Base-by-base conservation (phyloP, 2,113 vertebrate genomes). In the Corvus hawaiiensis region DNA sequence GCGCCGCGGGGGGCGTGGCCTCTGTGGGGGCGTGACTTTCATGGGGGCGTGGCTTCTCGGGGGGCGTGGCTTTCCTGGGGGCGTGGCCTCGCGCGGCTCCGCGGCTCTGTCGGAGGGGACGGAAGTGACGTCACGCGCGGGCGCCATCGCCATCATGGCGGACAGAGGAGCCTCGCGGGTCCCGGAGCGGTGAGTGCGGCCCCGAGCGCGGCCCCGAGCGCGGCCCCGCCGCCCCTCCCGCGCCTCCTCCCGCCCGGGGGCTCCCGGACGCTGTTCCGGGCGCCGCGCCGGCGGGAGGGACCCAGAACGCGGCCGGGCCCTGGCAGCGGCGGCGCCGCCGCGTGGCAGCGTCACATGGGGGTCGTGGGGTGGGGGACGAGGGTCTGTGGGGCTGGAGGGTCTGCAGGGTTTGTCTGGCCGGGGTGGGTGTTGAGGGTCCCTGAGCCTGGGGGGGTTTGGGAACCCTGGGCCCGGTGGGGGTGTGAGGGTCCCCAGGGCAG, bases 141-240 rank as follows among this genome's bases (percentile, higher is more conserved):
- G 21, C 24, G 66, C 19, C 10, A 3, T 18, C 26, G 72, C 39
- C 88, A 21, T 44, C 63, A 97, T 95, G 94, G 77, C 14, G 87
- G 79, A 69, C 77, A 54, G 35, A 11, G 69, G 83, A 10, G 44
- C 44, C 1, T 46, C 44, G 19, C 44, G 44, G 5, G 44, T 46
- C 44, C 44, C 97, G 0, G 94, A 98, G 21, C 93, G 97, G 97
- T 98, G 63, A 91, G 94, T 41, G 22, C 8, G 1, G 6, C 27
- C 43, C 28, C 9, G n/a, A 35, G 8, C 22, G 56, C 33, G 41
- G 41, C 41, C 41, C 41, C 41, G 41, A 41, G 41, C 41, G 15
- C 39, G 56, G 56, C 56, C 56, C n/a, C 16, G n/a, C 58, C 58
- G 15, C 23, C 23, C n/a, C n/a, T 37, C 10, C 23, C 58, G 22